Percentiles rank a stretch among this genome's conserved stretches.
Conservation (phyloP, 2,888 invertebrate genomes). For the Nephrocerus scutellatus region DNA sequence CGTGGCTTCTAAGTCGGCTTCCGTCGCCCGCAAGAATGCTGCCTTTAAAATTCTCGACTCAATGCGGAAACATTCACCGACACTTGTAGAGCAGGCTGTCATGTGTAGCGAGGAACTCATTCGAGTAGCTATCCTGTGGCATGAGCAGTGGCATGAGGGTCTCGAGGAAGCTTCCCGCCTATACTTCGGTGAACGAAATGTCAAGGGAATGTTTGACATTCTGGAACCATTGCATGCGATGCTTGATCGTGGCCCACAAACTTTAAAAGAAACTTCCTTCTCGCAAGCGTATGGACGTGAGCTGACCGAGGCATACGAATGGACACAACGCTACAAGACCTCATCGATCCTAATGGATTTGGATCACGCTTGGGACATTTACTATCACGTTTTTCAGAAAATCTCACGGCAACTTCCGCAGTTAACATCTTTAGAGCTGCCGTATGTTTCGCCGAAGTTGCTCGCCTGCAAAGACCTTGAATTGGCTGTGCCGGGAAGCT, state of each 20-base stretch:
- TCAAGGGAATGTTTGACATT: constrained; percentile 93
- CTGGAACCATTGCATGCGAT: constrained; percentile 90
- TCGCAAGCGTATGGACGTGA: constrained; percentile 94
- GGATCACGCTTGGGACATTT: constrained; percentile 98
- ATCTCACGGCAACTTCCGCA: constrained; percentile 93
- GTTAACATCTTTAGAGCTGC: constrained; percentile 80
- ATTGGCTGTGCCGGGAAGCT: constrained; percentile 95
- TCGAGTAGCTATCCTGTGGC: constrained; percentile 97
- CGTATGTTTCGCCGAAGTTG: constrained; percentile 92
- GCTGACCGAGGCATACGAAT: constrained; percentile 87
- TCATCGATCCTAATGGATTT: constrained; percentile 84
- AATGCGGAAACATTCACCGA: constrained; percentile 91
- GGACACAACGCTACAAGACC: constrained; percentile 85
- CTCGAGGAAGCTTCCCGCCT: constrained; percentile 87
- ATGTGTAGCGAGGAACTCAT: constrained; percentile 97
- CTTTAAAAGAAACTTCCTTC: constrained; percentile 94
- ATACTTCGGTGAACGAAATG: constrained; percentile 94
- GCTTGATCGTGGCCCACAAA: constrained; percentile 90
- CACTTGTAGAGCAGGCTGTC: constrained; percentile 89
- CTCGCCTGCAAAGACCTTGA: constrained; percentile 85
- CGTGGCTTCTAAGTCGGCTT: constrained; percentile 92
- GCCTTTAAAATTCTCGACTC: constrained; percentile 91
- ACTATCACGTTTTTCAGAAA: constrained; percentile 95
- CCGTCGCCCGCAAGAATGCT: constrained; percentile 73
- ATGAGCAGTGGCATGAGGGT: constrained; percentile 99